Evolutionary conservation across 2,888 invertebrate genomes (phyloP), one percentile per base, ranked within the genome.

Genomic region (Philopedon plagiatum): DNA sequence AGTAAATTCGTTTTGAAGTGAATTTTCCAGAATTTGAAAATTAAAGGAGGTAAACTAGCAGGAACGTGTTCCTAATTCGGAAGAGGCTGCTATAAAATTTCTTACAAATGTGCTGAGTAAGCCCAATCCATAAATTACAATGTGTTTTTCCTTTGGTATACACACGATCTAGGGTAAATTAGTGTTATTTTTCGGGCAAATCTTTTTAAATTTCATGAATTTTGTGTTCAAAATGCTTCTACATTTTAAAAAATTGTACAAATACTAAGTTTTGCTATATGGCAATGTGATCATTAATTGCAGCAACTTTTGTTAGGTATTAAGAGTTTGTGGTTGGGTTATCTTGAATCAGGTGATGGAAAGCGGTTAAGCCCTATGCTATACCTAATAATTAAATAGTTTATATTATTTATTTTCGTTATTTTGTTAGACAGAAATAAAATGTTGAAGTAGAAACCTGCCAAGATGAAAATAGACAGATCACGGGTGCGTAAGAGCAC

Each of bases 401-500:
- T 46, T 56, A 46, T 26, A 44, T 44, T 15, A 26, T 23, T 7
- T 11, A 7, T 21, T 34, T 63, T 8, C 54, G 39, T 39, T 39
- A 37, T 8, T 41, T 51, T 39, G 37, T 0, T 29, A 13, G n/a
- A n/a, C 7, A 44, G 26, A 58, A 58, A 57, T 9, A 54, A 56
- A 34, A 65, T 15, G 15, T 62, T 65, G 67, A 57, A 63, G 44
- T 58, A 23, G 54, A 66, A 19, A 57, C 13, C 44, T 66, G 68
- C 63, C 63, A 78, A 76, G 70, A 94, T 94, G 94, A 94, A 93
- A 89, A 93, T 94, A 81, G 94, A 94, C 83, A 89, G 92, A 81
- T 90, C 89, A 80, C 92, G 93, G 85, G 87, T 94, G 81, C 93
- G 94, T 85, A 94, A 94, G 86, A 92, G 93, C 88, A 92, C 93